These are phyloP conservation scores for Rhagophthalmus giganteus DNA, from an alignment of 2,888 invertebrate species.

Conservation along the genomic window DNA sequence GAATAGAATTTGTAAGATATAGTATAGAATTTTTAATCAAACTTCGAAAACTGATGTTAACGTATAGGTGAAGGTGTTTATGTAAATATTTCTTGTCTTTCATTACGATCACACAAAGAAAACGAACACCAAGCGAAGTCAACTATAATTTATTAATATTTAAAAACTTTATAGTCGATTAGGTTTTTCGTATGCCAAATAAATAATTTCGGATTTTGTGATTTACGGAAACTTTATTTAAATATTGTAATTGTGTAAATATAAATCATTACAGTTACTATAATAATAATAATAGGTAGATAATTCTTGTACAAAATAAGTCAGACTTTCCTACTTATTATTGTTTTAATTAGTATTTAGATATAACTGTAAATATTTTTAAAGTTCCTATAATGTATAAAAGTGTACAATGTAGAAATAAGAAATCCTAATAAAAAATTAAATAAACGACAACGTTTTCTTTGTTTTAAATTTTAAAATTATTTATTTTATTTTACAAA, in stretches of 20 bases:
- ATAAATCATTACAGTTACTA: background rate
- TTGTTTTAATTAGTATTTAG: constrained; percentile 6
- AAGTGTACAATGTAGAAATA: constrained; percentile 28
- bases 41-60: no score
- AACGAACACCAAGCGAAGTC: no score
- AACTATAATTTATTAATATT: background rate
- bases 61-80: background rate
- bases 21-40: no score
- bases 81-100: background rate
- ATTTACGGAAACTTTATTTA: background rate
- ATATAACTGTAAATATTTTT: constrained; percentile 46
- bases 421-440: no score
- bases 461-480: no score
- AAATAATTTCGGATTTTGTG: background rate
- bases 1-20: no score
- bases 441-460: no score
- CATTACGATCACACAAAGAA: no score
- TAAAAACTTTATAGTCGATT: background rate
- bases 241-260: background rate
- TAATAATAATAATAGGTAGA: no score
- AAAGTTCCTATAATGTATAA: constrained; percentile 45
- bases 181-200: background rate
- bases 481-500: no score
- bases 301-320: constrained; percentile 1
- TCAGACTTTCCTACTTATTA: background rate